Evolutionary conservation across 2,797 vertebrate genomes (phyloP).

Genomic region (Gobio occitaniae): DNA sequence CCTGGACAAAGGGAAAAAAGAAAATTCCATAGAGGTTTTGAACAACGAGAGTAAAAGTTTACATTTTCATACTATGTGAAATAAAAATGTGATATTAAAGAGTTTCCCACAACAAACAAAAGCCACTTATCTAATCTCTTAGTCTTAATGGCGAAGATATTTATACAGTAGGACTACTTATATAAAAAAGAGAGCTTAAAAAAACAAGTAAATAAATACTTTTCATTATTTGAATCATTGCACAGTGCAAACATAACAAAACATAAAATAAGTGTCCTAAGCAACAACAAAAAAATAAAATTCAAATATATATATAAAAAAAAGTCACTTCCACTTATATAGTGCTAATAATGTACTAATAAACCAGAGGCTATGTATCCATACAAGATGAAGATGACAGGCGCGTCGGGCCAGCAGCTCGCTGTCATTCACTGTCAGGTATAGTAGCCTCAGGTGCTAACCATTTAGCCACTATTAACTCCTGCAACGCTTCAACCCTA

Average conservation of each 20-base stretch:
- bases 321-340: too few species aligned
- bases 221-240: neutral
- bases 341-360: neutral
- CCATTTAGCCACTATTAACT: slow-evolving; percentile 10
- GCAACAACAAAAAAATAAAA: too few species aligned
- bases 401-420: neutral
- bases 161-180: too few species aligned
- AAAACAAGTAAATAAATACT: neutral
- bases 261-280: neutral
- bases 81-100: neutral
- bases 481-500: neutral
- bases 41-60: neutral
- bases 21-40: neutral
- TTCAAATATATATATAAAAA: too few species aligned
- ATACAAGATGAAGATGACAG: neutral
- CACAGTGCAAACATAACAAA: neutral
- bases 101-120: neutral
- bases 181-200: neutral
- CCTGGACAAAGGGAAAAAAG: too few species aligned
- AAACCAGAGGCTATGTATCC: neutral
- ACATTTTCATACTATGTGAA: neutral
- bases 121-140: too few species aligned
- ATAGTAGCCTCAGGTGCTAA: neutral
- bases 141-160: neutral
- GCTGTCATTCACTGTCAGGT: slow-evolving; percentile 39